Base-by-base conservation (phyloP, 2,113 vertebrate species). In the Eidolon helvum region DNA sequence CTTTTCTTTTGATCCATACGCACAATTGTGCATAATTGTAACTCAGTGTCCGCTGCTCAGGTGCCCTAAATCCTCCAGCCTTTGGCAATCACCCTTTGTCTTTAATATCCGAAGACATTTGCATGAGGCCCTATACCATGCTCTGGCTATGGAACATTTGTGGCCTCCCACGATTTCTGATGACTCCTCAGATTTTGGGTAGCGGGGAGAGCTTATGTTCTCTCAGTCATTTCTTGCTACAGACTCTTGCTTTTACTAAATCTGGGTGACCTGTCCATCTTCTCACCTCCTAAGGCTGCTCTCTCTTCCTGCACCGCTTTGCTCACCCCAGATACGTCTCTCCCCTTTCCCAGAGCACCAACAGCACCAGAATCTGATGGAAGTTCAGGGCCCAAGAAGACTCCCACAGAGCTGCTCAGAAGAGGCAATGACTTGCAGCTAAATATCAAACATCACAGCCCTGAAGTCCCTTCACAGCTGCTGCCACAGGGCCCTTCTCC, bases 381-480 rank as follows among this genome's bases (percentile, higher is more conserved):
- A 8, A 3, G 40, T 30, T 18, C 9, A 15, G 33, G 50, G 15
- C 61, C 38, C 7, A 4, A 35, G 24, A 30, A 38, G 65, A 59
- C 48, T 11, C n/a, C 43, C 7, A 18, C 19, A 22, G 15, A 1
- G 5, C 22, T 18, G 50, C n/a, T 63, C 48, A 19, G 40, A 80
- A 59, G 7, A 74, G 15, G 21, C 50, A 10, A 45, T 4, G 8
- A 43, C 61, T 48, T 85, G 33, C 28, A 28, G 1, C 22, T 28
- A 1, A 66, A 1, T 12, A n/a, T 5, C 35, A 59, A 6, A 26
- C 2, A 9, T 10, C 43, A 38, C 48, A 30, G 57, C 4, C 16
- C 33, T 12, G 30, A 1, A 7, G 5, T 18, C 40, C 66, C 75
- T 19, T 7, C 24, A 16, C 2, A 0, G 4, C 48, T 28, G 2